A percentile compares a stretch with the other conserved stretches of the same genome.
These are phyloP conservation scores for Caranx melampygus DNA, from an alignment of 2,113 vertebrate species.

Conservation along the genomic window DNA sequence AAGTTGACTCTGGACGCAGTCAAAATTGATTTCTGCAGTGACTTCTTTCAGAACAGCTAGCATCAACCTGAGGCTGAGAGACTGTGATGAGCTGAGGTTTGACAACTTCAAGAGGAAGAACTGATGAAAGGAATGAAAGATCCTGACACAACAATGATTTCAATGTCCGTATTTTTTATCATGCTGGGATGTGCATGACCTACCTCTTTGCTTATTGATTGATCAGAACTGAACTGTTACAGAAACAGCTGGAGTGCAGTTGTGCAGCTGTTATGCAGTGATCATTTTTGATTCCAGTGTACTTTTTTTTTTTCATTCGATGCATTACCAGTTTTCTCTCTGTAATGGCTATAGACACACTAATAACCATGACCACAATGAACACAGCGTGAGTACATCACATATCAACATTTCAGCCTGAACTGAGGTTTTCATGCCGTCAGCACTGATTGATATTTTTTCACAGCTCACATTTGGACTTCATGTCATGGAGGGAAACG, in stretches of 20 bases:
- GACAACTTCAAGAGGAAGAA: neutral
- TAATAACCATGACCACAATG: slow-evolving; percentile 16
- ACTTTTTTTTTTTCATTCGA: slow-evolving; percentile 4
- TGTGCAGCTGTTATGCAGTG: slow-evolving; percentile 14
- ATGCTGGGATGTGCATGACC: slow-evolving; percentile 28
- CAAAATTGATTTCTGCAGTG: slow-evolving; percentile 78
- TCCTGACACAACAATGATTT: neutral
- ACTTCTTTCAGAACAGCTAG: slow-evolving; percentile 63
- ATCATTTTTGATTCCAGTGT: neutral
- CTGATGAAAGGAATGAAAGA: neutral
- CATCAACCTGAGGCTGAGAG: slow-evolving; percentile 11
- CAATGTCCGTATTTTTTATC: neutral
- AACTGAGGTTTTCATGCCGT: neutral
- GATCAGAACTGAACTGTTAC: slow-evolving; percentile 1
- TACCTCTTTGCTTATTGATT: slow-evolving; percentile 54
- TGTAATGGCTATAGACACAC: slow-evolving; percentile 20
- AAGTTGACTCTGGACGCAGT: slow-evolving; percentile 81
- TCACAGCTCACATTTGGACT: slow-evolving; percentile 2
- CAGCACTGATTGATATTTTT: neutral
- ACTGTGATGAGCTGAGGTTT: neutral
- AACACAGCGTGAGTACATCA: slow-evolving; percentile 4
- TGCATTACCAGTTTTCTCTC: slow-evolving; percentile 59
- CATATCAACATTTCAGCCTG: neutral
- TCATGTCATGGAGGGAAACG: neutral
- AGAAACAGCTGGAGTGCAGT: neutral